Evolutionary conservation across 2,888 invertebrate genomes (phyloP), one percentile per base, ranked within the genome.

Genomic region (Drosophila melanosoma): DNA sequence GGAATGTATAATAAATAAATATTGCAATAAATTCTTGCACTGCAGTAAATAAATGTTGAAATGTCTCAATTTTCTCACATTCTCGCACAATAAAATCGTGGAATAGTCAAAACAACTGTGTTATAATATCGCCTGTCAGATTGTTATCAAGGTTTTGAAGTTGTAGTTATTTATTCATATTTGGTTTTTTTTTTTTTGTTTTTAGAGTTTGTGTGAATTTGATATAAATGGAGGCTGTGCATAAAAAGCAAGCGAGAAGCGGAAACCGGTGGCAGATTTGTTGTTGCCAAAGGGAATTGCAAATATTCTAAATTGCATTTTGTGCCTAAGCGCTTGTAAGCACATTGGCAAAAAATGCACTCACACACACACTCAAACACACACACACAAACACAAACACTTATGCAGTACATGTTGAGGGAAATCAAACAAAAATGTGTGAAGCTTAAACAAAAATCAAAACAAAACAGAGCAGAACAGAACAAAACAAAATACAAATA

Each of bases 251-350:
- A 32, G 62, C 63, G 66, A 61, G 58, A 49, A 54, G 61, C 40
- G 48, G 29, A 58, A 65, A 56, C 62, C 69, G 76, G 68, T 68
- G 69, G 67, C 66, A 79, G 75, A 80, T 79, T 66, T 75, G 76
- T 59, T 81, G 49, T 71, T 73, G 70, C 83, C 88, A 89, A 88
- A 88, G 86, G 73, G 87, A 88, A 88, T 88, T 76, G 79, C 81
- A 88, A 84, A 88, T 88, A 88, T 88, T 88, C 88, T 82, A 88
- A 86, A 88, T 88, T 86, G 86, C 84, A 87, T 87, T 86, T 89
- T 81, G 53, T 77, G 69, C 62, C 78, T 80, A 80, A 82, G 79
- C 81, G 64, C 59, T n/a, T 36, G 15, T 57, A 67, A 26, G 38
- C 35, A 61, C 54, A 60, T 54, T 62, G 63, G 67, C 56, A 53